These are phyloP conservation scores for Anticlea derivata DNA, from an alignment of 2,888 invertebrate genomes.

Conservation along the genomic window DNA sequence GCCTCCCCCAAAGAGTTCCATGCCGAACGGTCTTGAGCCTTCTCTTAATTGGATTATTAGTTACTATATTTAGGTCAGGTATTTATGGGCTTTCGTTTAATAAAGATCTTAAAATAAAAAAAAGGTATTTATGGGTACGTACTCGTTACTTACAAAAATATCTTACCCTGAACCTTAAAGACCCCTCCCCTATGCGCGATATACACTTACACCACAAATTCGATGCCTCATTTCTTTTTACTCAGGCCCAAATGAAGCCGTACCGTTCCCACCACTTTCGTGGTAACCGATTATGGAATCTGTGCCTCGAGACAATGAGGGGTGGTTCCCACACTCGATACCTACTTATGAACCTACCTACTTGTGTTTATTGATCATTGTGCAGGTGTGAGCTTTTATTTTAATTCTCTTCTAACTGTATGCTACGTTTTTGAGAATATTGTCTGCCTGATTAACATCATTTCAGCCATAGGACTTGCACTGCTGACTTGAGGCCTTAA, in stretches of 20 bases:
- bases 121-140: too few relatives aligned
- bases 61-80: too few relatives aligned
- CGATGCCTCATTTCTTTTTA: constrained; percentile 16
- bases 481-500: too few relatives aligned
- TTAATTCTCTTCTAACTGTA: constrained; percentile 29
- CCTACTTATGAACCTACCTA: constrained; percentile 18
- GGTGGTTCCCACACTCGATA: constrained; percentile 25
- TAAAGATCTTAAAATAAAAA: too few relatives aligned
- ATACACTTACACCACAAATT: constrained; percentile 14
- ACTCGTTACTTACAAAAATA: too few relatives aligned
- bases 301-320: constrained; percentile 21
- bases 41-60: too few relatives aligned
- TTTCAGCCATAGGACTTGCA: too few relatives aligned
- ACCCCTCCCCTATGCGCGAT: constrained; percentile 1
- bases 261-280: constrained; percentile 19
- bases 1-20: too few relatives aligned
- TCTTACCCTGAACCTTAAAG: too few relatives aligned
- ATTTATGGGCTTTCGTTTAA: too few relatives aligned
- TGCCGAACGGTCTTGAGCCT: too few relatives aligned
- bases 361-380: constrained; percentile 28
- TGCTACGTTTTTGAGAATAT: constrained; percentile 23
- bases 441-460: constrained; percentile 1
- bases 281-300: constrained; percentile 7
- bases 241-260: constrained; percentile 10
- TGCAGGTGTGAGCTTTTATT: constrained; percentile 30